A percentile compares a stretch with the other conserved stretches of the same genome.
phyloP scores from a whole-genome alignment of 2,797 vertebrate genomes.

The Clarias fuscus region DNA sequence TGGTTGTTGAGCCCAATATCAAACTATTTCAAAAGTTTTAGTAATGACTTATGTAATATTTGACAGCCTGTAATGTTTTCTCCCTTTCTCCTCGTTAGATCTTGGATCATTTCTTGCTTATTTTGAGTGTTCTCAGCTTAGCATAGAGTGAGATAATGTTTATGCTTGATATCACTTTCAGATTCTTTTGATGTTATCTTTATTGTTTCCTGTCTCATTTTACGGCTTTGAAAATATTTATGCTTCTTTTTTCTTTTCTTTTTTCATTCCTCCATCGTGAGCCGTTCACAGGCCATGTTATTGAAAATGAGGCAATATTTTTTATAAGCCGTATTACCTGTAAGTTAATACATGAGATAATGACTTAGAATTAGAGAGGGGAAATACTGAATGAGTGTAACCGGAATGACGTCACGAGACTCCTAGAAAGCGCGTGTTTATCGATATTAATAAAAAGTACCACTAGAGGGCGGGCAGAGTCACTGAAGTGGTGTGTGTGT shows the following conservation, averaged over 20 bases:
- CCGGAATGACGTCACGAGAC: conserved; percentile 46
- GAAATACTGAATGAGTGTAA: neutral
- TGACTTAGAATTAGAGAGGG: neutral
- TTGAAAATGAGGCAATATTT: neutral
- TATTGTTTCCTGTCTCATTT: neutral
- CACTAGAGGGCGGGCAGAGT: conserved; percentile 66
- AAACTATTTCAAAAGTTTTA: neutral
- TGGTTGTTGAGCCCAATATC: neutral
- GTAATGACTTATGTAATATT: neutral
- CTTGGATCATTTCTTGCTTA: neutral
- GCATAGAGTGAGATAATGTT: neutral
- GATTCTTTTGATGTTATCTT: neutral
- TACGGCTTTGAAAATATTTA: neutral
- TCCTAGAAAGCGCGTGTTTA: conserved; percentile 16
- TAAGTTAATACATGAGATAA: neutral
- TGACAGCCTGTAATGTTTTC: neutral
- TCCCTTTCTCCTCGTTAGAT: neutral
- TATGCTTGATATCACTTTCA: neutral
- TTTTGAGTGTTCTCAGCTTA: neutral
- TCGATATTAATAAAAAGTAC: conserved; percentile 12
- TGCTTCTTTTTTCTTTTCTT: neutral
- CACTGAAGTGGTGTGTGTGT: conserved; percentile 12
- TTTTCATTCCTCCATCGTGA: neutral
- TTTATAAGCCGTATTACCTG: neutral
- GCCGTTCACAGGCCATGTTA: neutral